phyloP scores from a whole-genome alignment of 2,888 invertebrate genomes.

The Oxycera nigricornis region DNA sequence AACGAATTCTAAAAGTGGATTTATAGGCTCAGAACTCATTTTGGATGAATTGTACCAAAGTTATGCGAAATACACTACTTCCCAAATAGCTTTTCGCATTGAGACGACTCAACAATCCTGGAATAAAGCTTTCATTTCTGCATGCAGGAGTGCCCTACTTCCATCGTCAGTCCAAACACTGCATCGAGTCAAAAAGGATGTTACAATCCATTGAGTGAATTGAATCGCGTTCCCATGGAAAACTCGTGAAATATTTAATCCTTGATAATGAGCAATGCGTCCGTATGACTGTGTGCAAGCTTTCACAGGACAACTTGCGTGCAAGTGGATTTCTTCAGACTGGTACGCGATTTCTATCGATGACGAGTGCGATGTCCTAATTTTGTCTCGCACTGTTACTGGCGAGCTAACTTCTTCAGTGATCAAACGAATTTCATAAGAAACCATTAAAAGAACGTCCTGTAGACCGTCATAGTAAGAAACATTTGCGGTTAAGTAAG shows the following conservation, averaged over 20 bases:
- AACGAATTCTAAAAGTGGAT: too few relatives aligned
- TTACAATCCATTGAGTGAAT: neutral
- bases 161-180: constrained; percentile 29
- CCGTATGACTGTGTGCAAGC: neutral
- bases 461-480: neutral
- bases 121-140: constrained; percentile 24
- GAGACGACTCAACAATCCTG: constrained; percentile 19
- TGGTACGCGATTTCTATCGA: neutral
- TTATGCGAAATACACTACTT: too few relatives aligned
- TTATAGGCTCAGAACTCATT: too few relatives aligned
- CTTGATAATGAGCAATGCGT: neutral
- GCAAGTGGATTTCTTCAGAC: neutral
- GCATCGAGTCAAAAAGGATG: constrained; percentile 32
- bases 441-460: too few relatives aligned
- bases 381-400: neutral
- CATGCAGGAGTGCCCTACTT: constrained; percentile 13
- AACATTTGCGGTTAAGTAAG: too few relatives aligned
- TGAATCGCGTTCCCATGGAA: neutral
- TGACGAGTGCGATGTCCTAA: neutral
- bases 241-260: neutral
- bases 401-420: neutral
- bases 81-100: too few relatives aligned
- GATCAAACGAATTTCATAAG: neutral
- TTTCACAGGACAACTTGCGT: neutral
- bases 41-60: too few relatives aligned